Evolutionary conservation across 2,113 vertebrate genomes (phyloP), one percentile per base, ranked within the genome.

Genomic region (Gyps fulvus): DNA sequence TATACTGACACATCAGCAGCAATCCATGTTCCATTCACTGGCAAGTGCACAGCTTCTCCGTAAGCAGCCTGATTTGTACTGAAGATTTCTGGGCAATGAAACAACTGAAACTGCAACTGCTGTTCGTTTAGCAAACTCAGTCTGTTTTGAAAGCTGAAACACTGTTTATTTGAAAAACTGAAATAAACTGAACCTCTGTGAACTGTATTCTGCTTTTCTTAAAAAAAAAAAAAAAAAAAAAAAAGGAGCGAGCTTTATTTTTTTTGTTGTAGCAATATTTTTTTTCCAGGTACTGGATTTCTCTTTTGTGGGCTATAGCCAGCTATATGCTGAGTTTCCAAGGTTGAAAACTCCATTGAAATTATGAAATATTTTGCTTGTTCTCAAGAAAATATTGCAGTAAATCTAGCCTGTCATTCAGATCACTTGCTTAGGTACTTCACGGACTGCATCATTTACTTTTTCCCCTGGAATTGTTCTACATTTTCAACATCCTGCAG

Each of bases 1-100:
- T 72, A 16, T 15, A 15, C 11, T 36, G 52, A 57, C 50, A 58
- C 18, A 29, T 23, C 70, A 55, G n/a, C 38, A 70, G 52, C 62
- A 71, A 9, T 54, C 27, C 13, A 4, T 16, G 20, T 47, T 54
- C 50, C 16, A 8, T 36, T 77, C 23, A 7, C 21, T 40, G 32
- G 54, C 4, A 4, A 4, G 76, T 7, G 16, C 22, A 21, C 36
- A 62, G 42, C 34, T 45, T 38, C 57, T 52, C 45, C 0, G 0
- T 21, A 45, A 34, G 59, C 54, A 87, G 26, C 59, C 29, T 11
- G 23, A 31, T 50, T 62, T 47, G 32, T 69, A 52, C 21, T 36
- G 59, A 86, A 52, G 52, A 47, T 62, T 57, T 23, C 36, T 54
- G 21, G 29, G 49, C 55, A 69, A 7, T 42, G 43, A 42, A 89